These are phyloP conservation scores for Cetonia aurata DNA, from an alignment of 2,888 invertebrate genomes.

Conservation along the genomic window DNA sequence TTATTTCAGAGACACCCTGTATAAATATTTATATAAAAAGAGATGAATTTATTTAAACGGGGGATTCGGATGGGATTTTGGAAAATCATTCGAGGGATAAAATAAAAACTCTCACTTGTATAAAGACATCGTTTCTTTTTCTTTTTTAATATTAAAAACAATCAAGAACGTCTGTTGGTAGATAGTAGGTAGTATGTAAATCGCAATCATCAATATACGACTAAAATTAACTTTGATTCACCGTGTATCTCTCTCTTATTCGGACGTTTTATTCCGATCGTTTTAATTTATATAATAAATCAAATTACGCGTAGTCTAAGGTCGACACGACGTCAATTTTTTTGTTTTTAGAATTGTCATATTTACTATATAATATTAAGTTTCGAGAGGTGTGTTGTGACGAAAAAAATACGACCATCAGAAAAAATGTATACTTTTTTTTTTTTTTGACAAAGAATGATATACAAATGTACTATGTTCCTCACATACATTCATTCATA, in stretches of 20 bases:
- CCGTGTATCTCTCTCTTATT: constrained; percentile 8
- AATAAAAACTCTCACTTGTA: constrained; percentile 26
- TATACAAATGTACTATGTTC: constrained; percentile 70
- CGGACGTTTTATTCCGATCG: neutral
- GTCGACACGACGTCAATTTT: neutral
- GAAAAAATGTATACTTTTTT: constrained; percentile 68
- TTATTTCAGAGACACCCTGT: too few relatives aligned
- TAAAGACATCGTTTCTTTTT: constrained; percentile 32
- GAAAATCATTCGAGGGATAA: neutral
- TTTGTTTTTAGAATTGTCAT: neutral
- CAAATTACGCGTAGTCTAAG: neutral
- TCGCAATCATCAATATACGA: constrained; percentile 34
- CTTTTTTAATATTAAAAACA: constrained; percentile 37
- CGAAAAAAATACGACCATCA: constrained; percentile 52
- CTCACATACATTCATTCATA: constrained; percentile 60
- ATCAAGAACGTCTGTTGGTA: constrained; percentile 39
- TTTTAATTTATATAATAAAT: neutral
- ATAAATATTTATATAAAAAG: too few relatives aligned
- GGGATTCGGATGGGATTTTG: too few relatives aligned
- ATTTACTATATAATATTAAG: too few relatives aligned
- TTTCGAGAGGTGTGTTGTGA: constrained; percentile 11
- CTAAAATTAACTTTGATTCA: constrained; percentile 37
- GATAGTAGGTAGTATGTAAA: constrained; percentile 17
- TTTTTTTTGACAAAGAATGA: constrained; percentile 66
- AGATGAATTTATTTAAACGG: too few relatives aligned